These are phyloP conservation scores for Tragelaphus imberbis DNA, from an alignment of 2,113 vertebrate genomes.

Conservation along the genomic window DNA sequence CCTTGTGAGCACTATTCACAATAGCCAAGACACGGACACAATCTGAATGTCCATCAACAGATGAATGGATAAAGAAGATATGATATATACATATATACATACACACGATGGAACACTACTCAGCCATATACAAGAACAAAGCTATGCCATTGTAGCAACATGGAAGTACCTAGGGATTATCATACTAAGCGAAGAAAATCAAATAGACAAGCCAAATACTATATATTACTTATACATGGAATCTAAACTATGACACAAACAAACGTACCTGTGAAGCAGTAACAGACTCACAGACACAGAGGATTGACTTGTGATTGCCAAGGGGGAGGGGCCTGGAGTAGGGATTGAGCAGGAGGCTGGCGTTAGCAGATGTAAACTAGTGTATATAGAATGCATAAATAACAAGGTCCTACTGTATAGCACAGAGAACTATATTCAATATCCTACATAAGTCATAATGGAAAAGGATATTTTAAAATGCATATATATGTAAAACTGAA, in stretches of 20 bases:
- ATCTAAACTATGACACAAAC: not conserved
- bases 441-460: not conserved
- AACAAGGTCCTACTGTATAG: not conserved
- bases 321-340: not conserved
- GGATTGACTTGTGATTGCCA: not conserved
- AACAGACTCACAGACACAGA: not conserved
- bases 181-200: not conserved
- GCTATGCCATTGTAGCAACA: not conserved
- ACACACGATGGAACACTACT: not conserved
- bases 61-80: not conserved
- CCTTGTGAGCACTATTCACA: not conserved
- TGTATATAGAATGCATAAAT: not conserved
- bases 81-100: not conserved
- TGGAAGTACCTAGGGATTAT: not conserved
- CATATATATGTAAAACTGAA: not conserved
- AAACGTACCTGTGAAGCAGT: not conserved
- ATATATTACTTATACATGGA: not conserved
- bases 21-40: not conserved
- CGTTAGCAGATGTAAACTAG: not conserved
- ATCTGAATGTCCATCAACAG: not conserved
- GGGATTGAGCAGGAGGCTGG: not conserved
- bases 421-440: not conserved
- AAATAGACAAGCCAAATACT: not conserved
- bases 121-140: not conserved
- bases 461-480: not conserved